Base-by-base conservation (phyloP, 2,888 invertebrate genomes). In the Sarcophaga carnaria region DNA sequence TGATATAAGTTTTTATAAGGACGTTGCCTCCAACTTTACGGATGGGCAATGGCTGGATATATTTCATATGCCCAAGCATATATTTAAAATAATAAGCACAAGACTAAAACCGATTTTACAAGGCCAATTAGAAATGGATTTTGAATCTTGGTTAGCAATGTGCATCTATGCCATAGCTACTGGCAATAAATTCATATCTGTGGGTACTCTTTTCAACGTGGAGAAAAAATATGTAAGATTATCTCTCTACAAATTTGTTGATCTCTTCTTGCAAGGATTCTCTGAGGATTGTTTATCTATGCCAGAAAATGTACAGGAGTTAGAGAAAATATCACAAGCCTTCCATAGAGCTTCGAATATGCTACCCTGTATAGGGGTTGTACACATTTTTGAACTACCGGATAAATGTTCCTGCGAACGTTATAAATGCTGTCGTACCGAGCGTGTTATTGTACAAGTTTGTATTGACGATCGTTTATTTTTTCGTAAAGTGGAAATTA, bases 401-500 rank as follows among this genome's bases (percentile, higher is more conserved):
- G 86, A 90, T 17, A 88, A 88, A 86, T 89, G 90, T 1, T 85
- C 88, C 5, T 88, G 89, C 8, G 88, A 87, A 5, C 88, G 88
- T 8, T 88, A 88, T 14, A 89, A 90, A 0, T 88, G 88, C 8
- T 83, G 88, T n/a, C 89, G 89, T 1, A 88, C 88, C 1, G 85
- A 90, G 17, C 88, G 89, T 1, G 88, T 92, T 14, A 91, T 92
- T 11, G 90, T 93, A 88, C 92, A 93, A 75, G 90, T 90, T 3
- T 88, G 93, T 0, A 88, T 93, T 0, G 93, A 93, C 83, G 91
- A 92, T 78, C 91, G 91, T 22, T 89, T 93, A 83, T 88, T 91
- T 78, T 92, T 93, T 80, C 92, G 93, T 0, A 92, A 93, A 80
- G 88, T 93, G 3, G 91, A 91, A 69, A 87, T 93, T 63, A 90